Conservation (phyloP, 1,140 invertebrate genomes). For the Apocrypta bakeri region DNA sequence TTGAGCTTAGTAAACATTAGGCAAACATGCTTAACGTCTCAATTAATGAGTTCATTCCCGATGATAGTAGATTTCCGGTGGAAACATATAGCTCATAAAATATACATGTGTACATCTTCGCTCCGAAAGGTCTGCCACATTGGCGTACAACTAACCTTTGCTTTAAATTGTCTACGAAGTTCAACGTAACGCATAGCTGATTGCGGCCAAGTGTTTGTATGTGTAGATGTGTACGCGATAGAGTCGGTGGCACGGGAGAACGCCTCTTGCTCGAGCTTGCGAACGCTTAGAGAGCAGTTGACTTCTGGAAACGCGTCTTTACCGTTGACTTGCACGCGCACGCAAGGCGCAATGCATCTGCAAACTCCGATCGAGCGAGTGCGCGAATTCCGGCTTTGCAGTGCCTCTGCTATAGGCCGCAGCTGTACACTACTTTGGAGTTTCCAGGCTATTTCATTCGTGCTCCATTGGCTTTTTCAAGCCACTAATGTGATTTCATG, state of each 20-base stretch:
- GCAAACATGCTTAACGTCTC: too few relatives aligned
- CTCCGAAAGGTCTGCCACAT: conserved; percentile 19
- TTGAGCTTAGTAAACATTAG: too few relatives aligned
- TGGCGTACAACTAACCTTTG: neutral
- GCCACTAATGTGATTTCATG: neutral
- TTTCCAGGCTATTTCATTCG: neutral
- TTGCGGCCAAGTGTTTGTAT: conserved; percentile 46
- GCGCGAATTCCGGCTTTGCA: neutral
- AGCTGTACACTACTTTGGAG: neutral
- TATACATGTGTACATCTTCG: neutral
- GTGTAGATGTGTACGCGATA: conserved; percentile 18
- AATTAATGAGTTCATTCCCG: too few relatives aligned
- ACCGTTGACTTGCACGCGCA: neutral
- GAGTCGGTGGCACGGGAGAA: neutral
- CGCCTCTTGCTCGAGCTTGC: too few relatives aligned
- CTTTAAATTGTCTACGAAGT: conserved; percentile 53
- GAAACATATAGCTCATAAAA: too few relatives aligned
- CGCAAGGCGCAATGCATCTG: neutral
- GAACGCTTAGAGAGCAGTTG: neutral
- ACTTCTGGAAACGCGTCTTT: neutral
- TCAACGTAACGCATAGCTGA: conserved; percentile 50
- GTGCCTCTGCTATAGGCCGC: too few relatives aligned
- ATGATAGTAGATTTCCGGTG: too few relatives aligned
- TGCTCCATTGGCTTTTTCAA: neutral
- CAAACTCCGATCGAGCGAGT: neutral